Base-by-base conservation (phyloP, 1,140 invertebrate genomes). In the Daktulosphaira vitifoliae region DNA sequence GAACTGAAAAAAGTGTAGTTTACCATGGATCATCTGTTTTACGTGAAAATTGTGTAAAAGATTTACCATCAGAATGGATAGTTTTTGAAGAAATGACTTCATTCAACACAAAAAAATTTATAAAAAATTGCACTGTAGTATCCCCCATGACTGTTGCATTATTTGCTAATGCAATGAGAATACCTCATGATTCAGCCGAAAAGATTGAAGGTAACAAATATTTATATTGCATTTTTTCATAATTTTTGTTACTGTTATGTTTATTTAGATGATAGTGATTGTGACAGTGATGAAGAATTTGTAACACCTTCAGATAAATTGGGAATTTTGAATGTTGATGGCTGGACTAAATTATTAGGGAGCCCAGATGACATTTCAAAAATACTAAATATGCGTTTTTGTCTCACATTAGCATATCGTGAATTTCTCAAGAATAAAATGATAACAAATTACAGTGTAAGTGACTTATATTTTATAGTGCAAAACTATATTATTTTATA, bases 11-110 rank as follows among this genome's bases (percentile, higher is more conserved):
- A 0, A 85, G 85, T 69, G 82, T 90, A 0, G 79, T 80, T 3
- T 84, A 90, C 69, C 88, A 90, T 75, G 83, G 82, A 1, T 82
- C 81, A 9, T 90, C 89, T 0, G 84, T 86, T 0, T 74, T 92
- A 1, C 79, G 81, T 65, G 77, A 74, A 67, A 62, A 46, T 48
- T 69, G 72, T 68, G 69, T 72, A 15, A 75, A 76, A 69, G 74
- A 74, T 20, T 74, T 92, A 22, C 86, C 84, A 0, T 82, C 84
- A 8, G 87, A 91, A 71, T 95, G 90, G 88, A 75, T 93, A 18
- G 78, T 92, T 29, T 93, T 86, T 73, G 89, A 90, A 71, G 89
- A 92, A 74, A 85, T 92, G 75, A 84, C 81, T 15, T 80, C 84
- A 29, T 77, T 78, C 8, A 83, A 81, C 15, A 76, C 78, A 50